These are phyloP conservation scores for Herminia tarsipennalis DNA, from an alignment of 2,888 invertebrate genomes.

Conservation along the genomic window DNA sequence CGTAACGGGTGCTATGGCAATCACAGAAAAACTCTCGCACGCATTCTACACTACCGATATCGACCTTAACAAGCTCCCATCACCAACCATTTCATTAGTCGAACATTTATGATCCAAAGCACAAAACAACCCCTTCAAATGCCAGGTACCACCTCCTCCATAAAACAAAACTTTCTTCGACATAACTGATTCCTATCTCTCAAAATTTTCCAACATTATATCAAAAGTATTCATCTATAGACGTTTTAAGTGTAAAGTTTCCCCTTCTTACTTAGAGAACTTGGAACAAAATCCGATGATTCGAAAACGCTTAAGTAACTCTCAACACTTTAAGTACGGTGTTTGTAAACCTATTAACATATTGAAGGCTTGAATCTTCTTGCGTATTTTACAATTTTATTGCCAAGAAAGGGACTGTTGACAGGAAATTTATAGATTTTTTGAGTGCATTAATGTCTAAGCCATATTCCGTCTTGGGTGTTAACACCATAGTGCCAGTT, in stretches of 20 bases:
- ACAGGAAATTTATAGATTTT: too few relatives aligned
- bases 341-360: slow-evolving; percentile 49
- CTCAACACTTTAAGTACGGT: slow-evolving; percentile 43
- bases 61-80: too few relatives aligned
- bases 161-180: slow-evolving; percentile 6
- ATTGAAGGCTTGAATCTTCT: slow-evolving; percentile 25
- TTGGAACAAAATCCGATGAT: slow-evolving; percentile 44
- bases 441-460: too few relatives aligned
- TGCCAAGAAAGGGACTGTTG: neutral
- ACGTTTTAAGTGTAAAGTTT: slow-evolving; percentile 42
- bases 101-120: too few relatives aligned
- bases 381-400: slow-evolving; percentile 1
- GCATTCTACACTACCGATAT: too few relatives aligned
- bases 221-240: slow-evolving; percentile 26
- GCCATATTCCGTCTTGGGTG: too few relatives aligned
- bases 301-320: slow-evolving; percentile 41
- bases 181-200: slow-evolving; percentile 6
- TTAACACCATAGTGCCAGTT: too few relatives aligned
- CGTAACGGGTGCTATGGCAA: too few relatives aligned
- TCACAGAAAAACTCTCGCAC: too few relatives aligned
- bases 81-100: too few relatives aligned
- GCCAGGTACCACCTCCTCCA: too few relatives aligned
- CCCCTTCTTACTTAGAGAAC: slow-evolving; percentile 24
- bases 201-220: slow-evolving; percentile 21
- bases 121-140: too few relatives aligned